Percentiles rank a stretch among this genome's conserved stretches.
phyloP scores from a whole-genome alignment of 2,113 vertebrate species.

The Acrocephalus kingi region DNA sequence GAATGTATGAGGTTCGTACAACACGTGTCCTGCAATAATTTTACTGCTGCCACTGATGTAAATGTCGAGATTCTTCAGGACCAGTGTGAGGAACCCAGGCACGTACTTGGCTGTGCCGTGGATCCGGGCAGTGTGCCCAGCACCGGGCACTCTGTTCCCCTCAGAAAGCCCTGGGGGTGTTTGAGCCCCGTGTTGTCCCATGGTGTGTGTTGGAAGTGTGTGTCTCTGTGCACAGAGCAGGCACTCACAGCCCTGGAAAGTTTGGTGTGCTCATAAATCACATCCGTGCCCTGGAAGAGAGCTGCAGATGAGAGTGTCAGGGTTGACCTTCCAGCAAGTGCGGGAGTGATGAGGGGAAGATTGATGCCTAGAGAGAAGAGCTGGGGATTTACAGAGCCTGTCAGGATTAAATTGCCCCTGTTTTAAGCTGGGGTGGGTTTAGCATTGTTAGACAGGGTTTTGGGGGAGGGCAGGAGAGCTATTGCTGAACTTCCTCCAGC shows the following conservation, averaged over 20 bases:
- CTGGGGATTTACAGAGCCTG: constrained; percentile 48
- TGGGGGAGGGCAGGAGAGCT: not conserved
- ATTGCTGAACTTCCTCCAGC: not conserved
- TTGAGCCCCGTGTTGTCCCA: rapidly evolving
- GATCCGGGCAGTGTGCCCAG: rapidly evolving
- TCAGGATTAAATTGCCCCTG: constrained; percentile 36
- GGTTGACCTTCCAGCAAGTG: constrained; percentile 50
- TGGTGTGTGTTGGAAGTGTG: not conserved
- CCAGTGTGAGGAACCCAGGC: not conserved
- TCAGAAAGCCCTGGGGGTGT: not conserved
- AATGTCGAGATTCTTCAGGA: not conserved
- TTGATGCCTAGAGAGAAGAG: constrained; percentile 45
- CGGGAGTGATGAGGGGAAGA: constrained; percentile 29
- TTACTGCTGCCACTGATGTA: not conserved
- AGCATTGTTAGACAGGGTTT: not conserved
- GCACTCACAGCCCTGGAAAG: not conserved
- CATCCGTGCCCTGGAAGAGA: not conserved
- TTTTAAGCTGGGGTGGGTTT: not conserved
- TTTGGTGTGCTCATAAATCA: constrained; percentile 48
- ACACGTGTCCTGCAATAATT: constrained; percentile 39
- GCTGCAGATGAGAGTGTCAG: constrained; percentile 41
- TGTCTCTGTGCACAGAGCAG: not conserved
- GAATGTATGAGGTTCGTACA: not conserved
- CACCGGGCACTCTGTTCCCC: rapidly evolving
- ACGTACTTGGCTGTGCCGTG: rapidly evolving